These are phyloP conservation scores for Fregata magnificens DNA, from an alignment of 2,113 vertebrate genomes.

Conservation along the genomic window DNA sequence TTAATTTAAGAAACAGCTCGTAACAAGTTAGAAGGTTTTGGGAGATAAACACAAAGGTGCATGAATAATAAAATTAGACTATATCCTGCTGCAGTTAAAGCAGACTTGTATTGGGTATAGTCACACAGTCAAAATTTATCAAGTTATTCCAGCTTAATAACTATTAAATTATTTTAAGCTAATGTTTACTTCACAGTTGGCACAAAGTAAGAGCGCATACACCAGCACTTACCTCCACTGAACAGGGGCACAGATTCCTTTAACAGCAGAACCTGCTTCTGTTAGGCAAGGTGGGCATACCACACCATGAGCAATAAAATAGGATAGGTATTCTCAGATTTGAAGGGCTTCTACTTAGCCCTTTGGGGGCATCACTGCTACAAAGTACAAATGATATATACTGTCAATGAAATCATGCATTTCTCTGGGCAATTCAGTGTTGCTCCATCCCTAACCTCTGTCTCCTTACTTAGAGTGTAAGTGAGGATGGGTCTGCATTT, in stretches of 20 bases:
- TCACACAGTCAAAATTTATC: neutral
- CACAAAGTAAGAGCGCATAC: neutral
- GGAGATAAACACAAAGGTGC: neutral
- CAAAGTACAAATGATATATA: neutral
- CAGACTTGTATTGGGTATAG: neutral
- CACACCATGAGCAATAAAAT: neutral
- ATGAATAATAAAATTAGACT: neutral
- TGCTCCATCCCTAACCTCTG: neutral
- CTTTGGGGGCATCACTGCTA: neutral
- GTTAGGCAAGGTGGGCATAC: rapidly evolving
- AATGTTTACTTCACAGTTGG: neutral
- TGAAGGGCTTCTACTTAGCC: neutral
- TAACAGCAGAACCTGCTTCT: neutral
- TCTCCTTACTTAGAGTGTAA: neutral
- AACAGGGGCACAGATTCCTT: neutral
- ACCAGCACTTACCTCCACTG: neutral
- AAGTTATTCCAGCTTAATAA: neutral
- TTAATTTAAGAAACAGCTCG: neutral
- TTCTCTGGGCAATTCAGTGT: neutral
- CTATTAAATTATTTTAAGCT: neutral
- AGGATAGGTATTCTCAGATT: neutral
- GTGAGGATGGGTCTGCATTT: neutral
- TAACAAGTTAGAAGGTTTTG: neutral
- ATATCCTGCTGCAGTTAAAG: neutral
- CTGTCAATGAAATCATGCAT: neutral